These are phyloP conservation scores for Notamacropus eugenii DNA, from an alignment of 2,797 vertebrate genomes.

Conservation along the genomic window DNA sequence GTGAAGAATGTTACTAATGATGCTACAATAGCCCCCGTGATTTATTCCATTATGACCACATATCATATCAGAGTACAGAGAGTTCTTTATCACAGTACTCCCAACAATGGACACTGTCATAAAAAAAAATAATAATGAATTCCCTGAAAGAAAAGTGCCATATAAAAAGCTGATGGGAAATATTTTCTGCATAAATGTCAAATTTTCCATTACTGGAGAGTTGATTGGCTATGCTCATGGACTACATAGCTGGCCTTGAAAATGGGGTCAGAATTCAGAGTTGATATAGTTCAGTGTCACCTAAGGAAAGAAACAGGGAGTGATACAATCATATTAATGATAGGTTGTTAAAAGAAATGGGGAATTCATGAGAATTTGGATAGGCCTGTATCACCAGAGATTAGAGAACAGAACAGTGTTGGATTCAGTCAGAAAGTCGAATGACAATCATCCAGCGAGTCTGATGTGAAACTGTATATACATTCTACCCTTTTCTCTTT, in stretches of 20 bases:
- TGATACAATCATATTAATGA: conserved; percentile 61
- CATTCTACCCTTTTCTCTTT: conserved; percentile 57
- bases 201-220: conserved; percentile 37
- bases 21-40: conserved; percentile 7
- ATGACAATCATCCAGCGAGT: neutral
- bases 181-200: conserved; percentile 53
- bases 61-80: neutral
- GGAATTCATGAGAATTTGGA: conserved; percentile 63
- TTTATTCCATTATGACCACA: neutral
- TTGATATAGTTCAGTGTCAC: conserved; percentile 64
- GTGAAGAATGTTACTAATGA: conserved; percentile 1
- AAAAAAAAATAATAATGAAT: neutral
- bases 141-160: neutral
- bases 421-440: conserved; percentile 5
- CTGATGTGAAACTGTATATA: conserved; percentile 28
- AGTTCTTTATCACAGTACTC: neutral
- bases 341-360: conserved; percentile 68
- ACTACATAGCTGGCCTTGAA: conserved; percentile 65
- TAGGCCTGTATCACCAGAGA: conserved; percentile 2
- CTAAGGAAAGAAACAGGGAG: conserved; percentile 66
- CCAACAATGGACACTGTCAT: neutral
- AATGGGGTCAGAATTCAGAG: conserved; percentile 60
- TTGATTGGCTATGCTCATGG: conserved; percentile 54
- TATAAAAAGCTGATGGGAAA: conserved; percentile 40
- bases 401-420: conserved; percentile 36